These are phyloP conservation scores for Aleiodes alternator DNA, from an alignment of 2,888 invertebrate species.

Conservation along the genomic window DNA sequence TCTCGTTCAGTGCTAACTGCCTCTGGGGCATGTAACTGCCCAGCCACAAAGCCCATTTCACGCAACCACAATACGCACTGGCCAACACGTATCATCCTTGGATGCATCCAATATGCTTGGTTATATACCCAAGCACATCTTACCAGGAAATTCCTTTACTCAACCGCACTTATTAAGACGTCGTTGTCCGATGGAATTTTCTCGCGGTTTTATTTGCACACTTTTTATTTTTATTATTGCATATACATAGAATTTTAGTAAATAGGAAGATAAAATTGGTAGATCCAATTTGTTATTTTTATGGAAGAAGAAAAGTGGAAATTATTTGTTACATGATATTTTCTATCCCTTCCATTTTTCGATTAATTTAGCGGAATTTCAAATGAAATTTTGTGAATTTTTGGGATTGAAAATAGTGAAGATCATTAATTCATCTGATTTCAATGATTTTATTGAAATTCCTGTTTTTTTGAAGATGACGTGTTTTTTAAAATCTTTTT, in stretches of 20 bases:
- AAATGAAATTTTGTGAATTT: too few relatives aligned
- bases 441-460: too few relatives aligned
- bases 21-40: conserved; percentile 46
- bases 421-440: too few relatives aligned
- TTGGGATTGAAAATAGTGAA: too few relatives aligned
- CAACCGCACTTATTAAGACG: conserved; percentile 74
- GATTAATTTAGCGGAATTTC: too few relatives aligned
- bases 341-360: conserved; percentile 7
- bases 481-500: too few relatives aligned
- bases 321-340: too few relatives aligned
- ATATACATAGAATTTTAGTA: neutral
- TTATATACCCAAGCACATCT: conserved; percentile 49
- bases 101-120: conserved; percentile 63
- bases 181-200: conserved; percentile 58
- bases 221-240: conserved; percentile 29
- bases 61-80: conserved; percentile 70
- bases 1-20: conserved; percentile 36
- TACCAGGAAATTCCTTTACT: conserved; percentile 63
- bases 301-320: too few relatives aligned
- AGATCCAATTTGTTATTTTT: conserved; percentile 17
- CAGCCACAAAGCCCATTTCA: conserved; percentile 71
- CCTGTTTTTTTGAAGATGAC: too few relatives aligned
- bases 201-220: neutral
- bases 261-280: conserved; percentile 9
- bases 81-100: conserved; percentile 56